These are phyloP conservation scores for Anorthoa munda DNA, from an alignment of 2,888 invertebrate genomes.

Conservation along the genomic window DNA sequence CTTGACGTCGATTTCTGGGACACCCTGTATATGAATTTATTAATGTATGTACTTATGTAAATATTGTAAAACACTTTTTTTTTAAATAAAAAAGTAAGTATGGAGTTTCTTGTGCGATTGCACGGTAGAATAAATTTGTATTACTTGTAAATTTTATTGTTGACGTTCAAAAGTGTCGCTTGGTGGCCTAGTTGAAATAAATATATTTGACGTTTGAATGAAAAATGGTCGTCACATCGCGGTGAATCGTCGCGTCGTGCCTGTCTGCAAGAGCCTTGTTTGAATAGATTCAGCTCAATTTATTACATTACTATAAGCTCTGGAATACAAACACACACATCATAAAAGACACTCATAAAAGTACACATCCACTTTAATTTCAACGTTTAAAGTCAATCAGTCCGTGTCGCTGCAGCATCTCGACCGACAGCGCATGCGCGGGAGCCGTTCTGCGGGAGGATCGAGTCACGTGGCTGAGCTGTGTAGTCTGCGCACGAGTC, in stretches of 20 bases:
- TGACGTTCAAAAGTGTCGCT: too few species aligned
- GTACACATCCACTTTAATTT: constrained; percentile 31
- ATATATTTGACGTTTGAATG: too few species aligned
- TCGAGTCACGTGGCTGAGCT: constrained; percentile 85
- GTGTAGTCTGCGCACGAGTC: constrained; percentile 81
- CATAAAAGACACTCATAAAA: background rate
- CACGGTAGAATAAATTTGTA: too few species aligned
- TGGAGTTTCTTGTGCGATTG: too few species aligned
- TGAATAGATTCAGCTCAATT: background rate
- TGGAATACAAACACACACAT: background rate
- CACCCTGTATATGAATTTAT: too few species aligned
- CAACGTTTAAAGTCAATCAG: constrained; percentile 84
- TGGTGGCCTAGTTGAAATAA: too few species aligned
- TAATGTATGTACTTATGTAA: too few species aligned
- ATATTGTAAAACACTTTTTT: too few species aligned
- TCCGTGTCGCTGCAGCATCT: constrained; percentile 86
- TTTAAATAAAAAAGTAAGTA: too few species aligned
- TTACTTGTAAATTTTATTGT: too few species aligned
- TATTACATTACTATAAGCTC: constrained; percentile 29
- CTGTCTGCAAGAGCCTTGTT: background rate
- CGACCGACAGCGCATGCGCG: constrained; percentile 83
- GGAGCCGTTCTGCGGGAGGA: constrained; percentile 86
- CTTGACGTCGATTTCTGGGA: too few species aligned
- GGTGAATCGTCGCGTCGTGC: background rate
- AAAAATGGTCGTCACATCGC: background rate